Evolutionary conservation across 2,888 invertebrate species (phyloP), one percentile per base, ranked within the genome.

Genomic region (Microdon myrmicae): DNA sequence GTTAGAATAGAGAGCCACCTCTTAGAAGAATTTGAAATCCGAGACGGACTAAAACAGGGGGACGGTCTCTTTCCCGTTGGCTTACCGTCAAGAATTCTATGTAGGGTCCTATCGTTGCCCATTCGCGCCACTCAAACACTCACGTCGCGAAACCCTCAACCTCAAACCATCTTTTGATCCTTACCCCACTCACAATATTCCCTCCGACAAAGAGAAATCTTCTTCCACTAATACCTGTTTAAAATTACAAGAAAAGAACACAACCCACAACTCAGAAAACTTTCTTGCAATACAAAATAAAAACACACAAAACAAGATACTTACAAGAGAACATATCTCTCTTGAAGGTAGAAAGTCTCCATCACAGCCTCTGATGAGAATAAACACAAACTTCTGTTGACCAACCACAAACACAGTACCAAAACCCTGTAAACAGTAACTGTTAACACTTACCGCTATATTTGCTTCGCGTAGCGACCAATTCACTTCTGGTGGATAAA

Each of bases 291-390:
- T n/a, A n/a, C n/a, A 45, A 35, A 35, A 5, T 7, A 1, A 43
- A 39, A 25, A 17, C 9, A 16, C 26, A 39, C 3, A 17, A 16
- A 39, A 26, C 7, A 4, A 10, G 26, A 26, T 10, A 7, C 6
- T 22, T 16, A 43, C 31, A 6, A 31, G 9, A 22, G 20, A 4
- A 0, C 10, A 6, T 4, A 14, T 9, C 16, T 9, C 19, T 4
- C 13, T 31, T 31, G 31, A 29, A 29, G 34, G 25, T 25, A 34
- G 17, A 22, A 32, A 25, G 17, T 10, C 32, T 17, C 17, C 16
- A 19, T 25, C 7, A 7, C 16, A 10, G 31, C 10, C 10, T 8
- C 28, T 9, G 26, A 28, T n/a, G 14, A 28, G 7, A 14, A 20
- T 14, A 26, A 12, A 28, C 17, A 9, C 28, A 17, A 17, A 19